phyloP scores from a whole-genome alignment of 2,888 invertebrate species.

The Frankliniella intonsa region DNA sequence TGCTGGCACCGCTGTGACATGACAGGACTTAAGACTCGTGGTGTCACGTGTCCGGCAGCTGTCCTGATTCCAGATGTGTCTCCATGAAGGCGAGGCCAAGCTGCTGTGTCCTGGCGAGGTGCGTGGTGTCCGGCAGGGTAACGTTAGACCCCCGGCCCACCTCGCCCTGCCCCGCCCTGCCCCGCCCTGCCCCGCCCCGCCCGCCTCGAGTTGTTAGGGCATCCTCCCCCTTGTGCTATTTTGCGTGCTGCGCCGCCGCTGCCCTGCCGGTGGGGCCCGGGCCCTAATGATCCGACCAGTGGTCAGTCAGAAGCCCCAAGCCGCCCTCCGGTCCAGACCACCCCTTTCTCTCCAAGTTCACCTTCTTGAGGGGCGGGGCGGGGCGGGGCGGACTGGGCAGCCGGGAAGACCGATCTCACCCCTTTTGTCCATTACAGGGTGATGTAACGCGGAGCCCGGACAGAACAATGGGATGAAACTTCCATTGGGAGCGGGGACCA shows the following conservation, averaged over 20 bases:
- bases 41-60: no score
- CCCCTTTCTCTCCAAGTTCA: slow-evolving; percentile 24
- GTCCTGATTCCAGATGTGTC: no score
- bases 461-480: slow-evolving; percentile 26
- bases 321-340: neutral
- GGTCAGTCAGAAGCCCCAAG: slow-evolving; percentile 18
- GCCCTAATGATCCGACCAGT: slow-evolving; percentile 22
- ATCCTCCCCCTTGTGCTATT: neutral
- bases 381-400: neutral
- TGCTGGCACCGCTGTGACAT: no score
- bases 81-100: no score
- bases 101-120: no score
- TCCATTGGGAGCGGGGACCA: slow-evolving; percentile 1
- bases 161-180: neutral
- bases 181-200: neutral
- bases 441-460: slow-evolving; percentile 3
- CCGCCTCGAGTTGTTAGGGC: slow-evolving; percentile 8
- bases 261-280: neutral
- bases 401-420: slow-evolving; percentile 13
- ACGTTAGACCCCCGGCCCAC: neutral
- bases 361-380: slow-evolving; percentile 17
- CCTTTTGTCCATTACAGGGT: slow-evolving; percentile 25
- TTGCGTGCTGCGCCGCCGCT: neutral
- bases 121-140: neutral
- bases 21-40: no score